Base-by-base conservation (phyloP, 2,888 invertebrate genomes). In the Tribolium freemani region DNA sequence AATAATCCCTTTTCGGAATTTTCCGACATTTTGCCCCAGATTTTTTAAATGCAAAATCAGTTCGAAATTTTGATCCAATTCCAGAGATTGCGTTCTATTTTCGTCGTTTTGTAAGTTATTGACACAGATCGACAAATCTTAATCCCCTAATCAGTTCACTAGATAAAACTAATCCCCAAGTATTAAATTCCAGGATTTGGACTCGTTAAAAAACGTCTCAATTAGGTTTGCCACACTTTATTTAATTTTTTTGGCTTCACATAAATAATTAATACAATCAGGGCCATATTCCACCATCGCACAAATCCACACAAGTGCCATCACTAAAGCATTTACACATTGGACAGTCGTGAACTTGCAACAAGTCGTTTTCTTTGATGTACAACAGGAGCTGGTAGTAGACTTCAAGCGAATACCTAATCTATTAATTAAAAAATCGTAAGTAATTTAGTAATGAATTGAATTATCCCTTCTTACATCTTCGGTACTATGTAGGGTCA, bases 271-370 rank as follows among this genome's bases (percentile, higher is more conserved):
- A 4, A 20, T 20, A 50, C 26, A 54, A 1, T 57, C 13, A 57
- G 13, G 56, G 56, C 56, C 56, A 57, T 11, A 57, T 16, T 10
- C 56, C 56, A 6, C 31, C 30, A 38, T 57, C 56, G 31, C 56
- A 57, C 6, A 57, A 11, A 38, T 57, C 56, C 3, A 57, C 9
- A 11, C 56, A 57, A 9, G 56, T 38, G n/a, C 56, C 56, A 16
- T 57, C 56, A 38, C 11, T 38, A 9, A 57, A 57, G 9, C 56
- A 57, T 8, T 8, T 31, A 11, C 56, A 57, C 11, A 11, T n/a
- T 6, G 56, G 56, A 11, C 56, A 57, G 11, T 57, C 13, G 0
- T 38, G 38, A 11, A 53, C 3, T 10, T 26, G 3, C 10, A 57
- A 10, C 1, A 57, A 10, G 8, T 57, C 38, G 9, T 38, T 57